Evolutionary conservation across 1,140 invertebrate species (phyloP).

Genomic region (Capitella teleta): DNA sequence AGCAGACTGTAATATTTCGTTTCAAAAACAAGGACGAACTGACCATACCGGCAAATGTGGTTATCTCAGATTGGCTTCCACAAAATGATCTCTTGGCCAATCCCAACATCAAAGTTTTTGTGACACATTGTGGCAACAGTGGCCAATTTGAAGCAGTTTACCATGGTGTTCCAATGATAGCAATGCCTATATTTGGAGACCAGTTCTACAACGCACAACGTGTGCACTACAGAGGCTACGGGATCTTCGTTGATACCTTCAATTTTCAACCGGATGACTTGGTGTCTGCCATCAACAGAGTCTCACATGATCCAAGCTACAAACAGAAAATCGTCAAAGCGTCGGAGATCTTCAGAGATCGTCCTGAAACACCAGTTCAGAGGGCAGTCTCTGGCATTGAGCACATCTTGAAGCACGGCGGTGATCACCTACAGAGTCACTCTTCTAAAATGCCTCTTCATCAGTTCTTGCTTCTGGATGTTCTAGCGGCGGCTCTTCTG

Average conservation of each 20-base stretch:
- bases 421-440: slow-evolving; percentile 15
- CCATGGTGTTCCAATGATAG: slow-evolving; percentile 9
- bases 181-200: slow-evolving; percentile 9
- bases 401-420: slow-evolving; percentile 8
- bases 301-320: neutral
- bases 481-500: no score
- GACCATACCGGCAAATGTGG: no score
- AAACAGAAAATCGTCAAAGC: neutral
- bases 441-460: slow-evolving; percentile 18
- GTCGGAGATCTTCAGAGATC: slow-evolving; percentile 4
- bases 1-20: no score
- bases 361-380: neutral
- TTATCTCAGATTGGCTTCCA: slow-evolving; percentile 61
- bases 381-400: slow-evolving; percentile 8
- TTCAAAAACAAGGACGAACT: no score
- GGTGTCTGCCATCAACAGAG: slow-evolving; percentile 3
- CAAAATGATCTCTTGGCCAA: slow-evolving; percentile 42
- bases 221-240: slow-evolving; percentile 1
- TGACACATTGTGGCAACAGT: slow-evolving; percentile 24
- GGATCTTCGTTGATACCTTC: neutral
- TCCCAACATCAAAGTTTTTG: slow-evolving; percentile 18
- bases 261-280: slow-evolving; percentile 2
- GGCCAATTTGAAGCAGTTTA: slow-evolving; percentile 18
- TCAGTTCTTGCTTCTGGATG: slow-evolving; percentile 22
- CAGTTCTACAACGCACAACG: slow-evolving; percentile 8